Evolutionary conservation across 2,797 vertebrate species (phyloP).

Genomic region (Poeciliopsis gracilis): DNA sequence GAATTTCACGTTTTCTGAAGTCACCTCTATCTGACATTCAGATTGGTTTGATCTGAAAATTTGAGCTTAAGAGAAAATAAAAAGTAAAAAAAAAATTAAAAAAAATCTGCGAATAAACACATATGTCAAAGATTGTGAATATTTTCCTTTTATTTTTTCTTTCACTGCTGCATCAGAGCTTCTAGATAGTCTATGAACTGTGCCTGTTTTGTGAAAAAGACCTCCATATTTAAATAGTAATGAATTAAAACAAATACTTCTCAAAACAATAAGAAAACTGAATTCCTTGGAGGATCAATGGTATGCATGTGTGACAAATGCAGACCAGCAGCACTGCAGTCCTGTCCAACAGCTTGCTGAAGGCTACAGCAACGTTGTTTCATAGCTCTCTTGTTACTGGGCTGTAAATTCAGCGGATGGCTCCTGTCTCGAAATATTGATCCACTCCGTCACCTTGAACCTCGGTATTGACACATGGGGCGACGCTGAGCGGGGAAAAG

Average conservation of each 20-base stretch:
- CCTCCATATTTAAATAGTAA: not conserved
- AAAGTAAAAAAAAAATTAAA: not conserved
- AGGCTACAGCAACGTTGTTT: slow-evolving; percentile 92
- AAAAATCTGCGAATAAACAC: not conserved
- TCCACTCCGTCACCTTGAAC: slow-evolving; percentile 98
- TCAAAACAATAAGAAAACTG: slow-evolving; percentile 34
- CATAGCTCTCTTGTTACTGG: slow-evolving; percentile 95
- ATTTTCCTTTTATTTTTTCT: not conserved
- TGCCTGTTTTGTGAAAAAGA: not conserved
- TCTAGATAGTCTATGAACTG: slow-evolving; percentile 16
- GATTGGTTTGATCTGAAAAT: not conserved
- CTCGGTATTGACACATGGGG: slow-evolving; percentile 99
- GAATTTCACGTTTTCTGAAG: not conserved
- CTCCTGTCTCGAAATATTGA: slow-evolving; percentile 97
- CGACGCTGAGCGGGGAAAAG: slow-evolving; percentile 79
- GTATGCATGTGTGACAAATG: slow-evolving; percentile 62
- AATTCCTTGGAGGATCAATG: slow-evolving; percentile 59
- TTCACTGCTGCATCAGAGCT: slow-evolving; percentile 4
- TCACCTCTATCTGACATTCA: not conserved
- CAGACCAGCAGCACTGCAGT: slow-evolving; percentile 79
- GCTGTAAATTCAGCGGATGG: slow-evolving; percentile 99
- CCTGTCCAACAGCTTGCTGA: slow-evolving; percentile 81
- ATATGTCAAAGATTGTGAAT: not conserved
- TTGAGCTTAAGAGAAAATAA: not conserved
- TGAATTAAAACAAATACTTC: slow-evolving; percentile 18